Conservation (phyloP, 2,888 invertebrate genomes). For the Ormyrus thymus region DNA sequence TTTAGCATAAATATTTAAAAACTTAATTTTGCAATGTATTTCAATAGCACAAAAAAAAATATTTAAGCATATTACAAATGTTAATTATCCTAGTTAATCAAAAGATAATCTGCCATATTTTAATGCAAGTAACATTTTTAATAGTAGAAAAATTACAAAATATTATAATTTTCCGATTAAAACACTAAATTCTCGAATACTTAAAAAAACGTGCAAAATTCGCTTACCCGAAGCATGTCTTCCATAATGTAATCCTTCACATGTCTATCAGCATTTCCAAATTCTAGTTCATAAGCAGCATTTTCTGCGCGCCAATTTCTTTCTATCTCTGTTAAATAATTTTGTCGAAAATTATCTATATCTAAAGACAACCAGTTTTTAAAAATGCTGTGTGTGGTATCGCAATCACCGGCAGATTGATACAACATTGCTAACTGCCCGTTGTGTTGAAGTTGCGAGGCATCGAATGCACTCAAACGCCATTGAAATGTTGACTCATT, state of each 20-base stretch:
- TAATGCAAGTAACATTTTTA: neutral
- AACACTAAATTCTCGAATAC: neutral
- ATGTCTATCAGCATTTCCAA: conserved; percentile 57
- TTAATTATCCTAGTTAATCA: no score
- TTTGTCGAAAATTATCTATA: conserved; percentile 59
- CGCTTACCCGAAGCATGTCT: conserved; percentile 42
- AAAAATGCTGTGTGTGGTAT: conserved; percentile 80
- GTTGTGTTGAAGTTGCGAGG: conserved; percentile 70
- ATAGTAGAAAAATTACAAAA: neutral
- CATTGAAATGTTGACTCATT: neutral
- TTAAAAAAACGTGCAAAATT: conserved; percentile 4
- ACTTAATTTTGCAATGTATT: neutral
- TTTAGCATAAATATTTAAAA: neutral
- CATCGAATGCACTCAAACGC: neutral
- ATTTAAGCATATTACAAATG: no score
- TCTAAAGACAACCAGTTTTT: conserved; percentile 18
- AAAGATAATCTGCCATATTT: no score
- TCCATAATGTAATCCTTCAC: conserved; percentile 74
- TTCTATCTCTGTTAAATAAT: conserved; percentile 69
- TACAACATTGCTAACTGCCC: conserved; percentile 78
- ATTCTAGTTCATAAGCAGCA: conserved; percentile 61
- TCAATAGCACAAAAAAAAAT: neutral
- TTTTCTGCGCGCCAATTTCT: conserved; percentile 67
- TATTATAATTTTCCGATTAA: neutral
- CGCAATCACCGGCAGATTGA: conserved; percentile 79